phyloP scores from a whole-genome alignment of 2,888 invertebrate genomes.

The Cephus pulcher region DNA sequence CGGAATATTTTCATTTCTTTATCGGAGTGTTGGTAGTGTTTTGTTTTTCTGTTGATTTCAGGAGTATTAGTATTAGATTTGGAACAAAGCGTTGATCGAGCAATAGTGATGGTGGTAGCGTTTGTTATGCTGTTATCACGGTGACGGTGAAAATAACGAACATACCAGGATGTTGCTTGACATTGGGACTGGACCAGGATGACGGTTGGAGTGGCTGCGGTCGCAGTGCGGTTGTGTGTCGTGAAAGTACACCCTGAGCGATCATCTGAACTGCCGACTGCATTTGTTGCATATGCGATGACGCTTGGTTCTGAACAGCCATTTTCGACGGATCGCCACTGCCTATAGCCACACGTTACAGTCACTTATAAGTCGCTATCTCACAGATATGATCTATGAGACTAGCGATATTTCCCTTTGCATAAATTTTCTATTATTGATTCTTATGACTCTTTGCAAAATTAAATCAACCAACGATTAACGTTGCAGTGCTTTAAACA shows the following conservation, averaged over 20 bases:
- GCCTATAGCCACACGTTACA: slow-evolving; percentile 39
- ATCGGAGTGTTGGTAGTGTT: no score
- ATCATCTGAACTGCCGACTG: slow-evolving; percentile 56
- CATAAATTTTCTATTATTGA: no score
- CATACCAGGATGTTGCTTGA: slow-evolving; percentile 62
- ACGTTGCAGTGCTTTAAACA: no score
- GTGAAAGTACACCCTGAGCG: slow-evolving; percentile 57
- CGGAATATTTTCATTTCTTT: no score
- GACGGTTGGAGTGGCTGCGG: slow-evolving; percentile 46
- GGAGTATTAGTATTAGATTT: no score
- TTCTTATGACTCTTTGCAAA: no score
- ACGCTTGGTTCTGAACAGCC: slow-evolving; percentile 52
- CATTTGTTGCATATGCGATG: slow-evolving; percentile 57
- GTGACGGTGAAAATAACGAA: slow-evolving; percentile 8
- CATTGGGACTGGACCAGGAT: slow-evolving; percentile 54
- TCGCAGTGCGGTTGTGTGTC: slow-evolving; percentile 50
- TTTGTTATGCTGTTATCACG: neutral
- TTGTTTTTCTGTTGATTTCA: no score
- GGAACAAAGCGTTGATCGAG: no score
- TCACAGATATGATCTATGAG: neutral
- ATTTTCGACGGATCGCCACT: slow-evolving; percentile 58
- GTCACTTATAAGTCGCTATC: no score
- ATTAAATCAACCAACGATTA: no score
- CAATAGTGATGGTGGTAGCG: no score
- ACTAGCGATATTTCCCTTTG: no score